Percentiles rank a stretch among this genome's conserved stretches.
These are phyloP conservation scores for Paramormyrops hopkinsi DNA, from an alignment of 2,797 vertebrate species.

Conservation along the genomic window DNA sequence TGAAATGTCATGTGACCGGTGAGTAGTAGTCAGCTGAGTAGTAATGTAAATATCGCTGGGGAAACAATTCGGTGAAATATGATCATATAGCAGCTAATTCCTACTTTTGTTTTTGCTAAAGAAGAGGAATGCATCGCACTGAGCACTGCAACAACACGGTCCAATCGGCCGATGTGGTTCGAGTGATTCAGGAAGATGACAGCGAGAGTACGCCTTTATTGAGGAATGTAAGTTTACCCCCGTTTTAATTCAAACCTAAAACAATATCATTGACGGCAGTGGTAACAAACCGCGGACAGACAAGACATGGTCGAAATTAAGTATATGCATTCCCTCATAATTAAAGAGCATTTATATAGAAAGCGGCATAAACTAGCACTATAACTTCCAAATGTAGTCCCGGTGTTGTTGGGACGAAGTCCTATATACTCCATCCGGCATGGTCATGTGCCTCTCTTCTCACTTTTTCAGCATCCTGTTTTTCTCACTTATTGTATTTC, in stretches of 20 bases:
- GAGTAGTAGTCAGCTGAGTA: conserved; percentile 7
- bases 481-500: neutral
- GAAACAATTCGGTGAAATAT: neutral
- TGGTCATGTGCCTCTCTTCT: neutral
- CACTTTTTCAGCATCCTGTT: neutral
- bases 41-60: neutral
- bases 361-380: neutral
- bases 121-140: conserved; percentile 42
- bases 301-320: neutral
- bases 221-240: conserved; percentile 48
- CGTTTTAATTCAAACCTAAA: neutral
- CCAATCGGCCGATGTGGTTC: neutral
- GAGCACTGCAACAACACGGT: neutral
- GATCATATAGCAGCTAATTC: neutral
- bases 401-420: neutral
- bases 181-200: neutral
- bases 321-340: neutral
- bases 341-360: neutral
- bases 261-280: neutral
- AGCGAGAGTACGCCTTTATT: conserved; percentile 47
- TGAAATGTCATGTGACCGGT: neutral
- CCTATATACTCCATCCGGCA: neutral
- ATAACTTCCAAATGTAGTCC: neutral
- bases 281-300: neutral
- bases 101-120: neutral